Conservation (phyloP, 2,113 vertebrate genomes). For the Larimichthys polyactis region DNA sequence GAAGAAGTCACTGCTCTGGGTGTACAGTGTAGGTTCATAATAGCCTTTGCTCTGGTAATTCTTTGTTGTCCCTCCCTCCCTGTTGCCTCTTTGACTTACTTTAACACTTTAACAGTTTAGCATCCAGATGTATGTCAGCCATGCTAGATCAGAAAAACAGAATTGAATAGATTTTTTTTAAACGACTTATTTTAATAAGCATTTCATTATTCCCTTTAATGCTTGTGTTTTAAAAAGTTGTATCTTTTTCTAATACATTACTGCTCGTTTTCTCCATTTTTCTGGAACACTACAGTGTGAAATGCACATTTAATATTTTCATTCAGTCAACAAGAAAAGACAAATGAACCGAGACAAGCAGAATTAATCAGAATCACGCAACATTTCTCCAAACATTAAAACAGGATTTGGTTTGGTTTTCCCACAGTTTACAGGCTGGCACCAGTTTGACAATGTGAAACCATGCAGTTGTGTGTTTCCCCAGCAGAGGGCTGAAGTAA, state of each 20-base stretch:
- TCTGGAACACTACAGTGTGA: neutral
- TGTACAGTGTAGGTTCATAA: neutral
- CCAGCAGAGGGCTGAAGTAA: constrained; percentile 71
- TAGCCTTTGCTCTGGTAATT: constrained; percentile 13
- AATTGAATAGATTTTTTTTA: neutral
- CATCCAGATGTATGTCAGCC: neutral
- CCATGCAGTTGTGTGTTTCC: constrained; percentile 35
- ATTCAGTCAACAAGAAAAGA: neutral
- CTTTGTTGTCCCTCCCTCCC: constrained; percentile 12
- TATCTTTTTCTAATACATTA: neutral
- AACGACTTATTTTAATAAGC: no score
- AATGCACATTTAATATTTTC: neutral
- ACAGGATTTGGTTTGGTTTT: neutral
- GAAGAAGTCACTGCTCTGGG: neutral
- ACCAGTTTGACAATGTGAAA: neutral
- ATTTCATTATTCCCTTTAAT: constrained; percentile 5
- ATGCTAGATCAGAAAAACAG: neutral
- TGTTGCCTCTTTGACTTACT: neutral
- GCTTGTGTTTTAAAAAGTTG: neutral
- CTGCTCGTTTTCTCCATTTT: neutral
- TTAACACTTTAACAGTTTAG: neutral
- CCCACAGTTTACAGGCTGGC: neutral
- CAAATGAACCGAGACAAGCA: neutral
- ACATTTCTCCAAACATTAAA: constrained; percentile 15
- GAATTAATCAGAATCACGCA: neutral